Conservation (phyloP, 2,888 invertebrate genomes). For the Lasioglossum villosulum region DNA sequence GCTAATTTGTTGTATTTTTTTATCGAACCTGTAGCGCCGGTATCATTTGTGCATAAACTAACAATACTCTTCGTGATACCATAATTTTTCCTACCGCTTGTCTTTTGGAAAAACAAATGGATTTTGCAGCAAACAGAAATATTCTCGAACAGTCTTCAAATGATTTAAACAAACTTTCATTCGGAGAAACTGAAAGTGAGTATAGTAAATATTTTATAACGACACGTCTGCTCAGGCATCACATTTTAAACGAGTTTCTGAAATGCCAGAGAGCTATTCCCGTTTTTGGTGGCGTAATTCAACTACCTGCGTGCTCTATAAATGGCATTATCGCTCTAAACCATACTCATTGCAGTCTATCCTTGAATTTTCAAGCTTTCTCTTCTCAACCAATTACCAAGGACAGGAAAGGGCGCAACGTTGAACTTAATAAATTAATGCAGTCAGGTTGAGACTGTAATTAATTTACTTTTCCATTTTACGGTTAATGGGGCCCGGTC, state of each 20-base stretch:
- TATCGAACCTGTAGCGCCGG: too few relatives aligned
- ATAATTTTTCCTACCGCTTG: not conserved
- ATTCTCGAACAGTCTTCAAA: not conserved
- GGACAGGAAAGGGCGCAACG: not conserved
- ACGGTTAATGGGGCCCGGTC: not conserved
- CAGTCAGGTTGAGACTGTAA: not conserved
- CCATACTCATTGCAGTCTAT: not conserved
- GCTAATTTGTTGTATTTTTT: too few relatives aligned
- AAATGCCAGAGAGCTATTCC: not conserved
- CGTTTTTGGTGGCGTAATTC: not conserved
- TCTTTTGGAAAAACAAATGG: not conserved
- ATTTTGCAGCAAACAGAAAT: not conserved
- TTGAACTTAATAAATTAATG: constrained; percentile 1
- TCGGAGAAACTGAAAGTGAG: not conserved
- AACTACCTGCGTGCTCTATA: not conserved
- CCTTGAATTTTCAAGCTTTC: not conserved
- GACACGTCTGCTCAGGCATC: not conserved
- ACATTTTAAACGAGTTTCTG: not conserved
- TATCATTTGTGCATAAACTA: too few relatives aligned
- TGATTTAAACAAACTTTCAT: not conserved
- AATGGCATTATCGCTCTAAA: not conserved
- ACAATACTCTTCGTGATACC: not conserved
- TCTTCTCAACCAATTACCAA: constrained; percentile 5
- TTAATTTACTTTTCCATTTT: not conserved
- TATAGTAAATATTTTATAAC: not conserved